Evolutionary conservation across 2,888 invertebrate genomes (phyloP).

Genomic region (Phymatocera aterrima): DNA sequence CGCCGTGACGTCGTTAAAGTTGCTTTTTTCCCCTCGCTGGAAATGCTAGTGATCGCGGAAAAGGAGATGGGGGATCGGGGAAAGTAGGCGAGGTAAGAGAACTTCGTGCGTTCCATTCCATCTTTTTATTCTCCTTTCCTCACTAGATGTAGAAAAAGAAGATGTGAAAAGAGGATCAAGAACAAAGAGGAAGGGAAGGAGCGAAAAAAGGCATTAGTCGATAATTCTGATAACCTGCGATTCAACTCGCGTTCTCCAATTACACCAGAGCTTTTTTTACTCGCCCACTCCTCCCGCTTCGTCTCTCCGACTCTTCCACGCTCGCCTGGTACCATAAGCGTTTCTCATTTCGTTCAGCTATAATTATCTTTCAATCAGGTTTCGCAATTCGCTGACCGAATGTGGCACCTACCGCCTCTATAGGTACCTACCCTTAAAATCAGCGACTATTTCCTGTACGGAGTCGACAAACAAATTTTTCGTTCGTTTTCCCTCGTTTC

Average conservation of each 20-base stretch:
- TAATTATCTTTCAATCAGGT: too few relatives aligned
- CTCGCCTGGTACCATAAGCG: too few relatives aligned
- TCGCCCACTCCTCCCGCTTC: too few relatives aligned
- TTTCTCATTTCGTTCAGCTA: slow-evolving; percentile 1
- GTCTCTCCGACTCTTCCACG: not conserved
- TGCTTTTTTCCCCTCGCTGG: not conserved
- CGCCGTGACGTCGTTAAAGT: slow-evolving; percentile 25
- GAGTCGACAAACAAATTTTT: too few relatives aligned
- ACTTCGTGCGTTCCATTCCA: too few relatives aligned
- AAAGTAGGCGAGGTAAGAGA: not conserved
- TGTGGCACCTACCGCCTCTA: too few relatives aligned
- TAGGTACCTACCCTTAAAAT: too few relatives aligned
- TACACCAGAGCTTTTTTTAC: not conserved
- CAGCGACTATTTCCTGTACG: too few relatives aligned
- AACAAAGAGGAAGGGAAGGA: not conserved
- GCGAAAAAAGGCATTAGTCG: not conserved
- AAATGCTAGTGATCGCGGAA: not conserved
- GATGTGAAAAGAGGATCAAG: not conserved
- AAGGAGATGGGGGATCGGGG: not conserved
- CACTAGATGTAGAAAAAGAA: not conserved
- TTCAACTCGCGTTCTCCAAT: slow-evolving; percentile 31
- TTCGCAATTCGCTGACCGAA: too few relatives aligned
- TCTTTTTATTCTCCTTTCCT: too few relatives aligned
- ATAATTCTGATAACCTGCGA: slow-evolving; percentile 19
- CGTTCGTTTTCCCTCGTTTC: too few relatives aligned